Evolutionary conservation across 92 coral and sea anemone species (phyloP).

Genomic region (Umimayanthus kanabou): DNA sequence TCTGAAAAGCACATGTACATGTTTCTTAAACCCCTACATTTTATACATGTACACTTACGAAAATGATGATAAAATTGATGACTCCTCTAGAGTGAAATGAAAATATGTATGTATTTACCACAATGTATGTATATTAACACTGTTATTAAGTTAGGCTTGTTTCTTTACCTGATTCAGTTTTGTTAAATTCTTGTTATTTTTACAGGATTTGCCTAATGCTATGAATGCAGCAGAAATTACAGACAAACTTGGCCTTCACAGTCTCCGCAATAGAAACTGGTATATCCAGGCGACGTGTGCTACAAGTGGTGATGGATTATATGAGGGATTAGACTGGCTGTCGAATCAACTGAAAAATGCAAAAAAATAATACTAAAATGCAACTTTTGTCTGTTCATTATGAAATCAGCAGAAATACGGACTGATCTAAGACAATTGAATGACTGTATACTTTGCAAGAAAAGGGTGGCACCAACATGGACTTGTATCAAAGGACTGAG

Average conservation of each 20-base stretch:
- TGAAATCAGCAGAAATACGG: neutral
- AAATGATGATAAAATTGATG: too few relatives aligned
- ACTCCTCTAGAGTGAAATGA: too few relatives aligned
- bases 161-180: neutral
- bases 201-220: conserved; percentile 94
- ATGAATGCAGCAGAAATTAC: conserved; percentile 97
- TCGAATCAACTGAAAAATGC: conserved; percentile 69
- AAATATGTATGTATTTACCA: too few relatives aligned
- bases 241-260: conserved; percentile 84
- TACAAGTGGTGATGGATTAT: conserved; percentile 97
- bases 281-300: conserved; percentile 97
- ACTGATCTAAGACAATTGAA: conserved; percentile 3
- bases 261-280: conserved; percentile 72
- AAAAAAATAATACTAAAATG: conserved; percentile 33
- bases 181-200: neutral
- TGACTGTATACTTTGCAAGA: conserved; percentile 4
- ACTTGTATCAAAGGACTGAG: neutral
- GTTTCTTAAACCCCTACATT: too few relatives aligned
- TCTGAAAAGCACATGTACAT: too few relatives aligned
- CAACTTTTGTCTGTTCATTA: neutral
- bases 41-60: too few relatives aligned
- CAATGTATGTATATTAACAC: too few relatives aligned
- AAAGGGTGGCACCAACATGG: neutral
- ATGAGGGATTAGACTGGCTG: conserved; percentile 96
- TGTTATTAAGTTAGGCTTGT: neutral